Conservation (phyloP, 2,113 vertebrate species). For the Cyprinodon tularosa region DNA sequence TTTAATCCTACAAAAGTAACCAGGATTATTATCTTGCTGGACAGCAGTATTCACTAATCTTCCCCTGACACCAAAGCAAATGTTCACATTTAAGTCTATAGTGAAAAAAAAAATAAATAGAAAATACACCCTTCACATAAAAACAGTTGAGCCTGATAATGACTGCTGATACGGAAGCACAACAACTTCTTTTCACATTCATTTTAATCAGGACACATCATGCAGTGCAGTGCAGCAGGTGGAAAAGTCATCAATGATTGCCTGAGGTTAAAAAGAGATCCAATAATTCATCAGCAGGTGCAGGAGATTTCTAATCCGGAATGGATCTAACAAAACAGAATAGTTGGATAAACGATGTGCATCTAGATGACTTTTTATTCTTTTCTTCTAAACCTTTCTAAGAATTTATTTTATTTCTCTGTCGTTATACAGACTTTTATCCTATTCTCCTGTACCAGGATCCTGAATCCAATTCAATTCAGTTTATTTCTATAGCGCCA, state of each 20-base stretch:
- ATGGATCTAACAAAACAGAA: conserved; percentile 21
- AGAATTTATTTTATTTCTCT: no score
- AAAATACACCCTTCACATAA: background rate
- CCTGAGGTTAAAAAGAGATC: conserved; percentile 55
- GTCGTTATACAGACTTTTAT: no score
- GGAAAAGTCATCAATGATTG: conserved; percentile 32
- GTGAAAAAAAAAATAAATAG: conserved; percentile 9
- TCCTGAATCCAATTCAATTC: no score
- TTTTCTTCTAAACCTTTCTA: no score
- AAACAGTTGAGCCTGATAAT: conserved; percentile 23
- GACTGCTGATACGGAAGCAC: background rate
- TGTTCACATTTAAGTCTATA: conserved; percentile 29
- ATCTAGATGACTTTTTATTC: no score
- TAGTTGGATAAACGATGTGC: no score
- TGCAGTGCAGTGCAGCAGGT: background rate
- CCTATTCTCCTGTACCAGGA: no score
- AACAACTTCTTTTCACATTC: background rate
- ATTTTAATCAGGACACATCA: conserved; percentile 14
- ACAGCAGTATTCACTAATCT: conserved; percentile 5
- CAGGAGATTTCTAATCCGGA: conserved; percentile 59
- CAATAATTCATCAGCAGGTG: conserved; percentile 63
- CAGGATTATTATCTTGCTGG: conserved; percentile 48
- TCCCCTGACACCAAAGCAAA: conserved; percentile 19
- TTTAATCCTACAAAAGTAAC: conserved; percentile 45
- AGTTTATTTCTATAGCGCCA: no score